Conservation (phyloP, 2,888 invertebrate genomes). For the Diploptera punctata region DNA sequence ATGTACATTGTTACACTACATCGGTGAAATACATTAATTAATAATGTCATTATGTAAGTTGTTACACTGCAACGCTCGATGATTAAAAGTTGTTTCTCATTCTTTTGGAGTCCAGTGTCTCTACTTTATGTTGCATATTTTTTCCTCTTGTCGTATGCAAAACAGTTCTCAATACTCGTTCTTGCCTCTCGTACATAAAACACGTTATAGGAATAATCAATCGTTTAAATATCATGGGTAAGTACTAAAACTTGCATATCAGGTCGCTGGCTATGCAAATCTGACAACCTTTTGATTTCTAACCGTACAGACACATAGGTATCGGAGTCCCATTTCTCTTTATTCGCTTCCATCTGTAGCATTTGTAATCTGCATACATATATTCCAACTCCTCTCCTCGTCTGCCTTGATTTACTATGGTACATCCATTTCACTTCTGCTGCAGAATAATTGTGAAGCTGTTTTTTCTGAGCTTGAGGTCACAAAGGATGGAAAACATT, state of each 20-base stretch:
- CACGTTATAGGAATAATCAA: slow-evolving; percentile 13
- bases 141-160: background rate
- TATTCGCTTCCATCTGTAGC: background rate
- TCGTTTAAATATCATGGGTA: background rate
- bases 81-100: too few species aligned
- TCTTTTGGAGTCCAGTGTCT: too few species aligned
- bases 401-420: background rate
- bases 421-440: background rate
- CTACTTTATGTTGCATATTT: background rate
- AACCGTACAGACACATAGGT: slow-evolving; percentile 18
- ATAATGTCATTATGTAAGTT: too few species aligned
- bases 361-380: background rate
- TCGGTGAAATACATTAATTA: too few species aligned
- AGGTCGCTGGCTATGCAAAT: slow-evolving; percentile 13
- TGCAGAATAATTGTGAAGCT: too few species aligned
- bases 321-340: background rate
- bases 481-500: background rate
- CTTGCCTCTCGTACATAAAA: background rate
- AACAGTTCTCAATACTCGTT: background rate
- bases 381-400: too few species aligned
- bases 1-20: too few species aligned
- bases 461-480: background rate
- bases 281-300: slow-evolving; percentile 9
- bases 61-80: too few species aligned
- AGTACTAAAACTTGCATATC: background rate